Base-by-base conservation (phyloP, 2,888 invertebrate genomes). In the Lomographa bimaculata region DNA sequence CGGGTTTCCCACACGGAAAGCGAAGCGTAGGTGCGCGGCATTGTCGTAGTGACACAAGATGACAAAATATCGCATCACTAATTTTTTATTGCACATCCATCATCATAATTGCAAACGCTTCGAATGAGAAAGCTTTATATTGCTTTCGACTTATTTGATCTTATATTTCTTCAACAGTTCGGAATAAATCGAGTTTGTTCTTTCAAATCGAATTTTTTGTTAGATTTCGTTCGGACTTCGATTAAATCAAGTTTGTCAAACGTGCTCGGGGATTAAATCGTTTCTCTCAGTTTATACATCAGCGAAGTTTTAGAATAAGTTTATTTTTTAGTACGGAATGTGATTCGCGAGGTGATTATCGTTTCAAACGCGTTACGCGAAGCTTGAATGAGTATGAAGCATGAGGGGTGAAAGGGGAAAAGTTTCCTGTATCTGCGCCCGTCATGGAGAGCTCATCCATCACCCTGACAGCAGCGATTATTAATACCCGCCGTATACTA, bases 381-480 rank as follows among this genome's bases (percentile, higher is more conserved):
- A 27, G 7, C 33, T 21, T 47, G 34, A 47, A 51, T 39, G 41
- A 16, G 24, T 41, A 41, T 33, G 34, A 62, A 29, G 20, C 33
- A 32, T 27, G 42, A 62, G 57, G 59, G 56, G 51, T 50, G 58
- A 50, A 52, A 50, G 57, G 62, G 58, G 51, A 57, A 58, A 56
- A 55, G 54, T 59, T 63, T 65, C 59, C 64, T 61, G 60, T 64
- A 64, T 65, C 69, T 58, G 54, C 57, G 79, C 79, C 57, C 71
- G 81, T 87, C 85, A 89, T 73, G 63, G 60, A 53, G 46, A 46
- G 50, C 53, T 58, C 73, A 84, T 89, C 82, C 64, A 86, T 89
- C 87, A 86, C 57, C 40, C 66, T 75, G 84, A 78, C 85, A 78
- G 68, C 72, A 44, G 50, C 71, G 75, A 79, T 79, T 82, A 79